Base-by-base conservation (phyloP, 2,113 vertebrate species). In the Pagrus major region DNA sequence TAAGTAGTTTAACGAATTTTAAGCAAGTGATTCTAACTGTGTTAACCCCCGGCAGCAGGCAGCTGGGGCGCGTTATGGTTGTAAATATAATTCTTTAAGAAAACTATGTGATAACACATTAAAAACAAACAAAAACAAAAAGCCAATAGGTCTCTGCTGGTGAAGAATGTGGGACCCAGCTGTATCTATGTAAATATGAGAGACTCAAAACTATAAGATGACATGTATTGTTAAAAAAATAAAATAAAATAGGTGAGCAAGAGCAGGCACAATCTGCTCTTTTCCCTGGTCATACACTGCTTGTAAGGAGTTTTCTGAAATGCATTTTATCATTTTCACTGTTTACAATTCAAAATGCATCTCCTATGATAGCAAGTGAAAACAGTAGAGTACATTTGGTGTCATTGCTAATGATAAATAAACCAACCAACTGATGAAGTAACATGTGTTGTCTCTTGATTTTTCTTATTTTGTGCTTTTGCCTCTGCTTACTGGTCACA, bases 391-490 rank as follows among this genome's bases (percentile, higher is more conserved):
- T 93, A 91, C 86, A 94, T 91, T 94, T 95, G 93, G 92, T 95
- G 95, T 96, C 95, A 93, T 92, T 95, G 95, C 93, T 95, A 92
- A 96, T 94, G 94, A 93, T 94, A 95, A 99, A 98, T 97, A 97
- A 97, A 97, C 94, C 93, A 93, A 96, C 91, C 93, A 93, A 95
- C 92, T 92, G 91, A 91, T 88, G 86, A 93, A 87, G 76, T 78
- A 37, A 89, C 2, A 49, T 16, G 44, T 66, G 51, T 73, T 56
- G 84, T 88, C 63, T 89, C 29, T 68, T 78, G 39, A 58, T 64
- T 76, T 77, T 63, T 81, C 9, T 72, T 33, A 2, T 37, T 23
- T 16, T 23, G 27, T 29, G 2, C 1, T 27, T 39, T 56, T 55
- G 15, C 5, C 3, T 3, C 10, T n/a, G 6, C 15, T 3, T 31